Conservation (phyloP, 2,797 vertebrate genomes). For the Simalia tracyae region DNA sequence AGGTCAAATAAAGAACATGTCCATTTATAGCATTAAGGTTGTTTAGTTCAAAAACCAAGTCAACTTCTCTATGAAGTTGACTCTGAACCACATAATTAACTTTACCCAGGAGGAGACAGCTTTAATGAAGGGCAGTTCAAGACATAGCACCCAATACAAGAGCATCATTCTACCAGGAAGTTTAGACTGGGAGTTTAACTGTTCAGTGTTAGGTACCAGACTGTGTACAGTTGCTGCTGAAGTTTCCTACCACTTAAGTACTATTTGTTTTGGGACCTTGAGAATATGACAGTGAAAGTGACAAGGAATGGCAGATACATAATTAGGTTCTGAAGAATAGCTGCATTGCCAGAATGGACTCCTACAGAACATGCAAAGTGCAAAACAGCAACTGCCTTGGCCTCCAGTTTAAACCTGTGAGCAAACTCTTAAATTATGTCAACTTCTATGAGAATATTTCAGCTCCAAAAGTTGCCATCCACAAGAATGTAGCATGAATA, state of each 20-base stretch:
- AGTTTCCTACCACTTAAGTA: background rate
- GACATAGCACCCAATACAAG: background rate
- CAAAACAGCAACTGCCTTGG: background rate
- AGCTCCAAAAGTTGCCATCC: slow-evolving; percentile 76
- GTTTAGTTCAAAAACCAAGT: background rate
- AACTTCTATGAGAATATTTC: slow-evolving; percentile 72
- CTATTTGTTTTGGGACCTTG: background rate
- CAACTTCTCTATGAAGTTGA: background rate
- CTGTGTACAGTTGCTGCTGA: background rate
- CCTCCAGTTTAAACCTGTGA: background rate
- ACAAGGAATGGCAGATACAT: background rate
- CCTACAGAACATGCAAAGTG: background rate
- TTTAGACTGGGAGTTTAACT: background rate
- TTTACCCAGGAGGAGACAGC: background rate
- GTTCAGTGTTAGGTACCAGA: background rate
- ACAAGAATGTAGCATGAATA: slow-evolving; percentile 78
- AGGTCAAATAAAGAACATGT: background rate
- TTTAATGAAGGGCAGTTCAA: background rate
- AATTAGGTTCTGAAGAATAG: background rate
- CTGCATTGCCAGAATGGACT: background rate
- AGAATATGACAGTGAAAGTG: background rate
- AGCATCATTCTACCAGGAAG: background rate
- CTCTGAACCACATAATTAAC: background rate
- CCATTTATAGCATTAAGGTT: background rate
- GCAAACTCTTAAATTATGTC: background rate